Conservation (phyloP, 2,888 invertebrate species). For the Spilarctia lutea region DNA sequence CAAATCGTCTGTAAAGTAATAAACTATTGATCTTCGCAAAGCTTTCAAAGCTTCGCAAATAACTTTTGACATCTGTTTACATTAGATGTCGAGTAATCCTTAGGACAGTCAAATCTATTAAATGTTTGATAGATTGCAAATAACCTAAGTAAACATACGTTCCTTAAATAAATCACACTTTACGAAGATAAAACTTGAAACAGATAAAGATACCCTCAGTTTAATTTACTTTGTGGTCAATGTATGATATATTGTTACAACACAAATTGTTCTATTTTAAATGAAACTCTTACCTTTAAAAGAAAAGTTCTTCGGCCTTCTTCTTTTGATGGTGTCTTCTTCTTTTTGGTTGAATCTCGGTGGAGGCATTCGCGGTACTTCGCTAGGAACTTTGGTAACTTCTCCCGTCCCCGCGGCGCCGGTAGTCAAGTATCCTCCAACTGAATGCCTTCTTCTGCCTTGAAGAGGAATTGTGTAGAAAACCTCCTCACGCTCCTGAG, state of each 20-base stretch:
- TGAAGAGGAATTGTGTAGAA: slow-evolving; percentile 86
- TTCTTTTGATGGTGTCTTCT: slow-evolving; percentile 76
- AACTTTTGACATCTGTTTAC: slow-evolving; percentile 43
- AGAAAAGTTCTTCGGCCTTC: slow-evolving; percentile 77
- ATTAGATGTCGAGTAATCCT: slow-evolving; percentile 38
- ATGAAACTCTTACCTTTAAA: slow-evolving; percentile 72
- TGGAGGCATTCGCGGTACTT: slow-evolving; percentile 85
- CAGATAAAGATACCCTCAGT: slow-evolving; percentile 19
- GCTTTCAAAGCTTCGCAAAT: slow-evolving; percentile 17
- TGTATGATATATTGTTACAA: slow-evolving; percentile 14
- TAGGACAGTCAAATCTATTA: slow-evolving; percentile 42
- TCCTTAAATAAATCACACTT: slow-evolving; percentile 49
- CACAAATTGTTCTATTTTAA: not conserved
- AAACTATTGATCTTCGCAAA: not conserved
- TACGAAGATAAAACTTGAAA: slow-evolving; percentile 31
- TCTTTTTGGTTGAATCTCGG: slow-evolving; percentile 73
- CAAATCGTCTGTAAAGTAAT: not conserved
- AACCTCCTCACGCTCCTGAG: slow-evolving; percentile 86
- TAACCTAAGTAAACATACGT: slow-evolving; percentile 55
- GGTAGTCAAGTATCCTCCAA: slow-evolving; percentile 88
- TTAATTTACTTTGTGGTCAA: slow-evolving; percentile 23
- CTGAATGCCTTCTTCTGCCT: slow-evolving; percentile 88
- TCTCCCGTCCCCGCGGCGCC: slow-evolving; percentile 75
- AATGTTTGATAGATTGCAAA: slow-evolving; percentile 50
- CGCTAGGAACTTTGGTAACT: slow-evolving; percentile 82